Evolutionary conservation across 2,888 invertebrate species (phyloP).

Genomic region (Orthonevra nobilis): DNA sequence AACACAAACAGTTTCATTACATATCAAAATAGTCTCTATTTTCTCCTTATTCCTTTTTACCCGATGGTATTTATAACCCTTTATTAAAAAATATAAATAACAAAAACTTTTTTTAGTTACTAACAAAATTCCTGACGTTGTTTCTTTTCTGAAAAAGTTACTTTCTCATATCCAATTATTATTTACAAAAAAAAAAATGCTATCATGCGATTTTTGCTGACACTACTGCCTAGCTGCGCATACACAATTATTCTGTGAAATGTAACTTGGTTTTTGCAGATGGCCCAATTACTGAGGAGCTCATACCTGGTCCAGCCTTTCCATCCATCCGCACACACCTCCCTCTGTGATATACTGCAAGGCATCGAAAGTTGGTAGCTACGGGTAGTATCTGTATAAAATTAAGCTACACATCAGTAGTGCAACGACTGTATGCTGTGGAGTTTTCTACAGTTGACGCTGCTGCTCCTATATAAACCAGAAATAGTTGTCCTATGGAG

Average conservation of each 20-base stretch:
- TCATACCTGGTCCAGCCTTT: conserved; percentile 12
- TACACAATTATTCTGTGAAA: conserved; percentile 6
- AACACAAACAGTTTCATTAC: too few species aligned
- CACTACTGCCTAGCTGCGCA: too few species aligned
- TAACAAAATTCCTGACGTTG: too few species aligned
- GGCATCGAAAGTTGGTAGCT: not conserved
- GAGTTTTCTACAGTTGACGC: conserved; percentile 8
- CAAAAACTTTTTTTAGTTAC: too few species aligned
- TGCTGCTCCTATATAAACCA: conserved; percentile 16
- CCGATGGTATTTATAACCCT: too few species aligned
- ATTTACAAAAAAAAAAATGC: not conserved
- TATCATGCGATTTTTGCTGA: too few species aligned
- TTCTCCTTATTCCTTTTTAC: too few species aligned
- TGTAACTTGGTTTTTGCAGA: too few species aligned
- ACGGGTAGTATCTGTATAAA: conserved; percentile 46
- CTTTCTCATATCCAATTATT: conserved; percentile 22
- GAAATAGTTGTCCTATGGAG: conserved; percentile 27
- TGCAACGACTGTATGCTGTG: conserved; percentile 40
- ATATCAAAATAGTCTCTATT: too few species aligned
- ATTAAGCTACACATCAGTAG: conserved; percentile 26
- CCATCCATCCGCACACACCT: not conserved
- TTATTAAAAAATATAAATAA: too few species aligned
- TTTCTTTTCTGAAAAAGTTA: conserved; percentile 24
- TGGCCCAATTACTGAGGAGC: conserved; percentile 44
- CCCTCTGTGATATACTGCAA: too few species aligned